phyloP scores from a whole-genome alignment of 2,113 vertebrate genomes.

The Hemiscyllium ocellatum region DNA sequence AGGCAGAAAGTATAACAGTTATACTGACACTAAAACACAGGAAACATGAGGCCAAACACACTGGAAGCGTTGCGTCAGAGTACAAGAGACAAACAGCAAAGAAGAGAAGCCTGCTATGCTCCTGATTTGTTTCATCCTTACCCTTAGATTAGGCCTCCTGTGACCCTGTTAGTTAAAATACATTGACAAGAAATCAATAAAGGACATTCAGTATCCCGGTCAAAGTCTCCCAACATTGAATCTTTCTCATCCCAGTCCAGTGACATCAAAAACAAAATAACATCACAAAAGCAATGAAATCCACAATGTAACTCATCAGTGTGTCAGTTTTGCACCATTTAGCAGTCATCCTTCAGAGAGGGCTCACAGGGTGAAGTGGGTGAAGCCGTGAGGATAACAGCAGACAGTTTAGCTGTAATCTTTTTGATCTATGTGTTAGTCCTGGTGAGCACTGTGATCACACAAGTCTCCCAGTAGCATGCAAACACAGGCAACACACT shows the following conservation, averaged over 20 bases:
- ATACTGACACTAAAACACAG: not conserved
- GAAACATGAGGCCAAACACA: conserved; percentile 25
- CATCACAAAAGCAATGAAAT: not conserved
- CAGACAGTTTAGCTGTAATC: too few relatives aligned
- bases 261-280: not conserved
- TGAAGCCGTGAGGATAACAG: too few relatives aligned
- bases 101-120: conserved; percentile 53
- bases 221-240: not conserved
- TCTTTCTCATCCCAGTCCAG: not conserved
- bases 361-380: not conserved
- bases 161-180: conserved; percentile 78
- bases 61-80: conserved; percentile 25
- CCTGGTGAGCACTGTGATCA: not conserved
- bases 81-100: conserved; percentile 52
- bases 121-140: conserved; percentile 63
- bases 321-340: too few relatives aligned
- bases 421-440: not conserved
- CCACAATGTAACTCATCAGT: not conserved
- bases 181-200: conserved; percentile 41
- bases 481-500: not conserved
- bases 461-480: not conserved
- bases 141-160: conserved; percentile 72
- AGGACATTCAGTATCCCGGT: not conserved
- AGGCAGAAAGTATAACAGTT: not conserved
- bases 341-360: not conserved